Evolutionary conservation across 1,140 invertebrate genomes (phyloP), one percentile per base, ranked within the genome.

Genomic region (Cyrtorhinus lividipennis): DNA sequence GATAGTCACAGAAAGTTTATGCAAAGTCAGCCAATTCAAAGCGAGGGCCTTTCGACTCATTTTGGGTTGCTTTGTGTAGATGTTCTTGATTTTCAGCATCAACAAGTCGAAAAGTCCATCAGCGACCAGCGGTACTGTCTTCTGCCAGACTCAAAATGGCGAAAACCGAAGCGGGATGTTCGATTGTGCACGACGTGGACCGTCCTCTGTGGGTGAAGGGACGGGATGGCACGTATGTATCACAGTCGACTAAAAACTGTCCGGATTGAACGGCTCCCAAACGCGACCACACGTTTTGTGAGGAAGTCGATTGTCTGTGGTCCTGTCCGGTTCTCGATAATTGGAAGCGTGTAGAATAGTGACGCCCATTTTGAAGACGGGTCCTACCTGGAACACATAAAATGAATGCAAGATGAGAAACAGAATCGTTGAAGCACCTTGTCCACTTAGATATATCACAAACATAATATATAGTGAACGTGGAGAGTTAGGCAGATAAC

Each of bases 21-120:
- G 67, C 91, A 75, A 98, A 98, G 73, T 98, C 95, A 0, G 85
- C 88, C 24, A 95, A 80, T 74, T 95, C 90, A 75, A 92, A 97
- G 57, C 91, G 78, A 0, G 89, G 87, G 0, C 94, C 95, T 73
- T 95, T 94, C 0, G 88, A 88, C 74, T 97, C 95, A 62, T 92
- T 85, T 65, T 68, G 68, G 12, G 66, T 73, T 95, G 90, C 74
- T 94, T 94, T 15, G 85, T 83, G 69, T 95, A 96, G 65, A 92
- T 86, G 58, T 82, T 82, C 1, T 84, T 83, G 71, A 97, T 81
- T 74, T 95, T 94, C 68, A 87, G 78, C 84, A 97, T 90, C 0
- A 97, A 74, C 24, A 94, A 73, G 73, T 96, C 92, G 71, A 96
- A 95, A 2, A 95, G 76, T 0, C 84, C 83, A 73, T 97, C 94